Base-by-base conservation (phyloP, 2,113 vertebrate species). In the Aldabrachelys gigantea region DNA sequence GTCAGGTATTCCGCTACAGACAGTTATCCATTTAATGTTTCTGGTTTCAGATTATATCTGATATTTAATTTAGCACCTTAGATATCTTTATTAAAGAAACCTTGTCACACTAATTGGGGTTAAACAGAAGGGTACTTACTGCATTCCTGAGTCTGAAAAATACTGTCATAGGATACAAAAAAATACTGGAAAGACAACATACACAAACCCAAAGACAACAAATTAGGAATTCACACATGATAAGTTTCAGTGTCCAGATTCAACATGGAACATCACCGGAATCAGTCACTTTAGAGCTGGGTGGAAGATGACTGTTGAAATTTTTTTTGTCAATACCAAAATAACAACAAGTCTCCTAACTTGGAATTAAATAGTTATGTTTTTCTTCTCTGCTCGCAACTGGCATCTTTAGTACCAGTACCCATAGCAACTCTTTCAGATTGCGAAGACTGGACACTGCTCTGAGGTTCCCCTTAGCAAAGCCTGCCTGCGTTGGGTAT, bases 401-500 rank as follows among this genome's bases (percentile, higher is more conserved):
- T 91, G 94, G 88, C 72, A 90, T 8, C 12, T 62, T 69, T 83
- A 93, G 90, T 17, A 47, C 95, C 94, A 90, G 97, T 94, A 96
- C 91, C 89, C 96, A 97, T 95, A 54, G 96, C 94, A 97, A 95
- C 97, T 84, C 1, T 4, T 76, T 78, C 49, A 11, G 52, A 2
- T 0, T 83, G 87, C 93, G 96, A 89, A 80, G 91, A 90, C 76
- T 82, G 38, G 54, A 83, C 90, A 65, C 81, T 0, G 5, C 62
- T n/a, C 89, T 1, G n/a, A 83, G 78, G 44, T 59, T 53, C 3
- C 25, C 76, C 82, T 69, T 85, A 89, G 80, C 83, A 75, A 29
- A 93, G 12, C 1, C 76, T 84, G 79, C 75, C 76, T 89, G 11
- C 79, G 13, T 27, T 3, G 0, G 21, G 29, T 75, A 29, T 2